Conservation (phyloP, 2,797 vertebrate species). For the Rhinophrynus dorsalis region DNA sequence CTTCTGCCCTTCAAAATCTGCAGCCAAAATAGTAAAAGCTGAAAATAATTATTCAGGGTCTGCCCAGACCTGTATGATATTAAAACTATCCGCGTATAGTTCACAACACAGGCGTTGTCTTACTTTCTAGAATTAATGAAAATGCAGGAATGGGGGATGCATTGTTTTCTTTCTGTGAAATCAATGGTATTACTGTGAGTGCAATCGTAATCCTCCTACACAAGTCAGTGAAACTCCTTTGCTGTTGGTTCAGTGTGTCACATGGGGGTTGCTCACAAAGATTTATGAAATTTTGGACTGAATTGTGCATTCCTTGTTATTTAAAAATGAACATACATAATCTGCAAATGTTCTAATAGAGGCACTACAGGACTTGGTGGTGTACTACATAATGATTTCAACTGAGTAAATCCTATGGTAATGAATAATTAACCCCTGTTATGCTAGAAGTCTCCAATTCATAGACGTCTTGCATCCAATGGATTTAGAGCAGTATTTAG, state of each 20-base stretch:
- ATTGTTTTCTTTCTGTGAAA: slow-evolving; percentile 2
- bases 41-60: background rate
- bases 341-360: no score
- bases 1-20: background rate
- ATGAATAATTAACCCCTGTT: no score
- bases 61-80: background rate
- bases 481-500: no score
- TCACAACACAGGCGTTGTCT: slow-evolving; percentile 32
- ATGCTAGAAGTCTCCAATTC: no score
- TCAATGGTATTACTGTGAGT: slow-evolving; percentile 28
- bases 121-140: background rate
- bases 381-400: no score
- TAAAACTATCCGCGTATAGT: no score
- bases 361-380: no score
- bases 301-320: no score
- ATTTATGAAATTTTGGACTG: no score
- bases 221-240: background rate
- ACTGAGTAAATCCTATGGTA: no score
- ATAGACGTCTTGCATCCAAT: no score
- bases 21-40: background rate
- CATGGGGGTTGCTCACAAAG: background rate
- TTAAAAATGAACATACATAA: no score
- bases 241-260: background rate
- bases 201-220: slow-evolving; percentile 8
- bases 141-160: slow-evolving; percentile 7